Percentiles rank a stretch among this genome's conserved stretches.
These are phyloP conservation scores for Python bivittatus DNA, from an alignment of 2,113 vertebrate species.

Conservation along the genomic window DNA sequence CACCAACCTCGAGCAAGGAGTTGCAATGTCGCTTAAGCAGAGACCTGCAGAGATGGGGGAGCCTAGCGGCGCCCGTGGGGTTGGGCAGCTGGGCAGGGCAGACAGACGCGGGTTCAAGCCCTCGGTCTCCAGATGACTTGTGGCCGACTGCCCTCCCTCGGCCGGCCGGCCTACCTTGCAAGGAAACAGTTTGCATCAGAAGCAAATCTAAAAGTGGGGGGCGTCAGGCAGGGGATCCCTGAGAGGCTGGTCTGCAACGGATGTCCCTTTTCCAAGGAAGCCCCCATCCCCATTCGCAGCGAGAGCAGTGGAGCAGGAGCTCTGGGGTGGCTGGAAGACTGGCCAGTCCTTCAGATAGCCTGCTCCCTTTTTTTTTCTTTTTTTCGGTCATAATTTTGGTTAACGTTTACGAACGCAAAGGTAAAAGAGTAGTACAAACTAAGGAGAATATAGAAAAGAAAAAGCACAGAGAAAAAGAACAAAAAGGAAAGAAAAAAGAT, in stretches of 20 bases:
- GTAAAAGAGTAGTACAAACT: too few species aligned
- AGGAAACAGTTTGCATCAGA: too few species aligned
- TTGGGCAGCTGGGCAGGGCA: neutral
- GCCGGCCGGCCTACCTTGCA: neutral
- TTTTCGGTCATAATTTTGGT: too few species aligned
- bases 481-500: too few species aligned
- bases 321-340: neutral
- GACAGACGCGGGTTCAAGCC: neutral
- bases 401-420: too few species aligned
- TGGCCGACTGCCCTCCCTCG: neutral
- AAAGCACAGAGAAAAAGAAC: too few species aligned
- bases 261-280: neutral
- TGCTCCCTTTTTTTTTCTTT: too few species aligned
- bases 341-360: neutral
- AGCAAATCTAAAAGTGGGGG: neutral
- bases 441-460: too few species aligned
- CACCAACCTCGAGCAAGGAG: neutral
- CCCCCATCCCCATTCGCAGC: neutral
- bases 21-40: neutral
- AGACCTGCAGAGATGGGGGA: neutral
- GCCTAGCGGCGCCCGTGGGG: neutral
- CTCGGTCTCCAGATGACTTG: rapidly evolving
- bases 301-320: neutral
- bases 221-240: neutral
- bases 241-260: too few species aligned